Conservation (phyloP, 2,888 invertebrate genomes). For the Sminthurides aquaticus region DNA sequence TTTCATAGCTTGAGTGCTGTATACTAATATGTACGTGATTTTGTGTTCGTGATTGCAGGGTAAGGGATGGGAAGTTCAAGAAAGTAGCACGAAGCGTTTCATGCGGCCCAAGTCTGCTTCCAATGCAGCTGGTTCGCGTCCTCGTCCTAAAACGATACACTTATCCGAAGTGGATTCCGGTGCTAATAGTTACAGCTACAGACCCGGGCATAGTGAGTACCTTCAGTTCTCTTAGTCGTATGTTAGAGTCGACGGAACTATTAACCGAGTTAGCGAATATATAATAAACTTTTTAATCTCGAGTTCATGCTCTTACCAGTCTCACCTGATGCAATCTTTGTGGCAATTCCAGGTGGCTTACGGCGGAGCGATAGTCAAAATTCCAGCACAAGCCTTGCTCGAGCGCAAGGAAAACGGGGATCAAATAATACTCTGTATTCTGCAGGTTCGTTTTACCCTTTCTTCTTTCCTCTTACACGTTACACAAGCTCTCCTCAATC, state of each 20-base stretch:
- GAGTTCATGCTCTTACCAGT: slow-evolving; percentile 2
- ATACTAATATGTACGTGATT: not conserved
- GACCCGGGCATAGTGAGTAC: slow-evolving; percentile 17
- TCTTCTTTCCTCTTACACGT: not conserved
- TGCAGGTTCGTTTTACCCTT: slow-evolving; percentile 21
- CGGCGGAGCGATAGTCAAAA: slow-evolving; percentile 43
- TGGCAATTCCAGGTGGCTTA: slow-evolving; percentile 28
- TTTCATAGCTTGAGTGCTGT: too few relatives aligned
- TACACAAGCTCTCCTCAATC: too few relatives aligned
- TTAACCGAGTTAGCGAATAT: not conserved
- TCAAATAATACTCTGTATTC: slow-evolving; percentile 41
- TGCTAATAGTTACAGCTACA: slow-evolving; percentile 51
- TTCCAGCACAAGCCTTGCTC: slow-evolving; percentile 41
- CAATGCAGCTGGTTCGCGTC: slow-evolving; percentile 50
- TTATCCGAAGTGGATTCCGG: slow-evolving; percentile 61
- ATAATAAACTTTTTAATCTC: not conserved
- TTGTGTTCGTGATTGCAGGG: slow-evolving; percentile 24
- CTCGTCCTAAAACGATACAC: slow-evolving; percentile 82
- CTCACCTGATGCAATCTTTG: not conserved
- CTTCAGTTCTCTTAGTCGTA: not conserved
- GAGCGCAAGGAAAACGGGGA: slow-evolving; percentile 40
- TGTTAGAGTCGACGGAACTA: too few relatives aligned
- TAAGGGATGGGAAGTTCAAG: slow-evolving; percentile 42
- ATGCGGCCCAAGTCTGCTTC: slow-evolving; percentile 59
- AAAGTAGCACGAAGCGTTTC: slow-evolving; percentile 42